Percentiles rank a stretch among this genome's conserved stretches.
Conservation (phyloP, 2,113 vertebrate species). For the Alligator sinensis region DNA sequence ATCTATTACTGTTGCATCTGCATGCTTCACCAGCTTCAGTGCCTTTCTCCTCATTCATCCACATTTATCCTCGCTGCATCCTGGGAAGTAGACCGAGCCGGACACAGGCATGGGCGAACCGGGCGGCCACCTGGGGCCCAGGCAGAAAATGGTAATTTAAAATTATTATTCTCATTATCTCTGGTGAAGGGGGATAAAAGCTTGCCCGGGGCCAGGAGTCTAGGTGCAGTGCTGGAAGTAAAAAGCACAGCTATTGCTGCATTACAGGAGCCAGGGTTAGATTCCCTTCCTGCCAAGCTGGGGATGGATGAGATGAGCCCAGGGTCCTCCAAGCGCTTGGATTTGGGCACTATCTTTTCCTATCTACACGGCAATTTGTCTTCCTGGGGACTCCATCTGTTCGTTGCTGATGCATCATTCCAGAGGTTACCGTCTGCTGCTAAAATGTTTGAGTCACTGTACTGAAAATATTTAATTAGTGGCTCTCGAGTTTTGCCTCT, state of each 20-base stretch:
- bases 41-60: no score
- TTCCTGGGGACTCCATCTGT: neutral
- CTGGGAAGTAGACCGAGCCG: neutral
- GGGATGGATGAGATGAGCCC: neutral
- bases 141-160: no score
- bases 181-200: neutral
- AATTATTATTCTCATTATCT: no score
- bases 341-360: neutral
- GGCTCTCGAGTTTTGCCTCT: neutral
- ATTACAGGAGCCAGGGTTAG: no score
- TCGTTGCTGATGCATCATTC: neutral
- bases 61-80: neutral
- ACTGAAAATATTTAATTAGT: neutral
- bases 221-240: no score
- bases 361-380: neutral
- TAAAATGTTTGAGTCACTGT: neutral
- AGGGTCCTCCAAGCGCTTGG: neutral
- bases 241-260: no score
- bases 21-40: neutral
- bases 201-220: no score
- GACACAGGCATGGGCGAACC: no score
- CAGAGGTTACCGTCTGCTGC: neutral
- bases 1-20: neutral
- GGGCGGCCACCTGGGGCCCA: no score
- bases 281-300: no score